Conservation (phyloP, 1,140 invertebrate species). For the Gryon sp. region DNA sequence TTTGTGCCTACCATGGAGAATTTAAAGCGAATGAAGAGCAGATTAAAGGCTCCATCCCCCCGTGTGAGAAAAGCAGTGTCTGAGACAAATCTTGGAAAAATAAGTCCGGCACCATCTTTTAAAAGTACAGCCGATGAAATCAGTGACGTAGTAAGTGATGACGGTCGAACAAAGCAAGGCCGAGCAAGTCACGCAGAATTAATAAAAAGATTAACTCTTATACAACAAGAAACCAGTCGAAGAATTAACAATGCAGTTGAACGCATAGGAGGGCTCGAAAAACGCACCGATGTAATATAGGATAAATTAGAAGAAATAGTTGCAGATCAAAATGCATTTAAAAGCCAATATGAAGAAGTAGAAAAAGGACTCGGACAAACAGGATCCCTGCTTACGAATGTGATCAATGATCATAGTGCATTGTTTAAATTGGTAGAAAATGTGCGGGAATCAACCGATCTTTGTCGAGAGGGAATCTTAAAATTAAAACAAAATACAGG, state of each 20-base stretch:
- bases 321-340: no score
- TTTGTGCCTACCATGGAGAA: neutral
- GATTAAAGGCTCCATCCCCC: neutral
- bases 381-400: no score
- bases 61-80: neutral
- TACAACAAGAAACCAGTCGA: neutral
- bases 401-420: no score
- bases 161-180: neutral
- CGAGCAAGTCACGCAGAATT: neutral
- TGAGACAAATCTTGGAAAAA: neutral
- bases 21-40: neutral
- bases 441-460: no score
- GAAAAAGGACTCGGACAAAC: no score
- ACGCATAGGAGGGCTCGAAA: neutral
- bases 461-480: no score
- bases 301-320: no score
- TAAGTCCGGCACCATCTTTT: neutral
- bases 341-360: no score
- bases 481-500: no score
- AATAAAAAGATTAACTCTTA: neutral
- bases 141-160: neutral
- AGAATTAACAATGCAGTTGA: neutral
- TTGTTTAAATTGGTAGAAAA: no score
- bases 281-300: neutral
- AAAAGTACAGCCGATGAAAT: neutral